Percentiles rank a stretch among this genome's conserved stretches.
These are phyloP conservation scores for Lathronympha strigana DNA, from an alignment of 2,888 invertebrate species.

Conservation along the genomic window DNA sequence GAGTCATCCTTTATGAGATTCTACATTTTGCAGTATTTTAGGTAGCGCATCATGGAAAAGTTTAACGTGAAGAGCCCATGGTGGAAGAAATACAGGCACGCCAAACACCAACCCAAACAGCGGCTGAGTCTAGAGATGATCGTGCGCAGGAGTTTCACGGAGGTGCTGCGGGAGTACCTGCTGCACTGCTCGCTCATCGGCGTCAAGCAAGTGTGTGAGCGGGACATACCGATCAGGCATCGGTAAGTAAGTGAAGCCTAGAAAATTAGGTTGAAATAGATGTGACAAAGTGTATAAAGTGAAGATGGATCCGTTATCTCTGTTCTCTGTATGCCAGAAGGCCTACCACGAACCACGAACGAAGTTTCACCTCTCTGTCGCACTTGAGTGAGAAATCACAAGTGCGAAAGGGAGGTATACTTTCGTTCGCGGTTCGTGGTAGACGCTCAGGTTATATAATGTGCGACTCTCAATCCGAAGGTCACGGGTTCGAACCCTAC, in stretches of 20 bases:
- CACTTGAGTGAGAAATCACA: too few relatives aligned
- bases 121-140: slow-evolving; percentile 61
- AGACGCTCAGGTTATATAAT: too few relatives aligned
- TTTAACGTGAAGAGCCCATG: slow-evolving; percentile 43
- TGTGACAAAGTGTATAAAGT: too few relatives aligned
- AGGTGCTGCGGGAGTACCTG: slow-evolving; percentile 62
- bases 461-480: too few relatives aligned
- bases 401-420: too few relatives aligned
- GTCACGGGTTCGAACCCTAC: too few relatives aligned
- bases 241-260: slow-evolving; percentile 51
- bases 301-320: too few relatives aligned
- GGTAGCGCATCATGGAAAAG: slow-evolving; percentile 20
- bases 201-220: slow-evolving; percentile 54
- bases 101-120: slow-evolving; percentile 44
- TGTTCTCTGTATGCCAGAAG: too few relatives aligned
- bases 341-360: too few relatives aligned
- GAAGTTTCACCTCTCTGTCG: too few relatives aligned
- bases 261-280: not conserved
- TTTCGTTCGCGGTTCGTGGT: too few relatives aligned
- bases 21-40: not conserved
- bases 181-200: slow-evolving; percentile 59
- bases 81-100: slow-evolving; percentile 56
- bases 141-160: slow-evolving; percentile 59
- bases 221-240: slow-evolving; percentile 44
- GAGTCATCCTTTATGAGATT: too few relatives aligned